Percentiles rank a stretch among this genome's conserved stretches.
Conservation (phyloP, 2,113 vertebrate genomes). For the Mobula birostris region DNA sequence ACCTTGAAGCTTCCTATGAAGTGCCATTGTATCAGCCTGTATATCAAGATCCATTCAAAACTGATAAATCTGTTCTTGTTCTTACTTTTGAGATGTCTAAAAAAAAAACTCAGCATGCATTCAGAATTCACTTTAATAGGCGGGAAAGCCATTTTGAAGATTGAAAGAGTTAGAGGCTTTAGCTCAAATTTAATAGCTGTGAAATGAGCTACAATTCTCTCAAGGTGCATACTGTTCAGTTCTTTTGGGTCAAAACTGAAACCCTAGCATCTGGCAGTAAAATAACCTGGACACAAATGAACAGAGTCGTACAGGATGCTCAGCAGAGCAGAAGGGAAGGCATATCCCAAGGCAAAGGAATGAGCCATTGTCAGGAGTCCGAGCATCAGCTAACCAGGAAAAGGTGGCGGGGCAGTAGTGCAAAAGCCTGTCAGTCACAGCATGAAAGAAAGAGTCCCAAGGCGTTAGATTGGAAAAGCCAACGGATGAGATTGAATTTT, state of each 20-base stretch:
- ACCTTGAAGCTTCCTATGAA: neutral
- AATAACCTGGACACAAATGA: neutral
- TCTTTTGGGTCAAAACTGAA: neutral
- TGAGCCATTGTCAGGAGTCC: too few relatives aligned
- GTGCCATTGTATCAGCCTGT: neutral
- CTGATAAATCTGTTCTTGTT: neutral
- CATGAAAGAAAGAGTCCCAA: slow-evolving; percentile 20
- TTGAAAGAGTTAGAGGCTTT: neutral
- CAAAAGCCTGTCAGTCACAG: slow-evolving; percentile 28
- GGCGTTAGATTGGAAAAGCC: neutral
- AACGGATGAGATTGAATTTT: neutral
- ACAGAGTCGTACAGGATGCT: too few relatives aligned
- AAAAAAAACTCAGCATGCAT: neutral
- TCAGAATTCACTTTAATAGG: neutral
- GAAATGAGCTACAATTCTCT: neutral
- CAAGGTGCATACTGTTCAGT: too few relatives aligned
- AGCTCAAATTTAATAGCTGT: neutral
- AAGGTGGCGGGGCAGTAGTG: neutral
- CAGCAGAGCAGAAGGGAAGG: neutral
- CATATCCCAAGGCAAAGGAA: neutral
- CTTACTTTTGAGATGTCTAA: neutral
- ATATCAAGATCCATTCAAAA: neutral
- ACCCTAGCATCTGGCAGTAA: neutral
- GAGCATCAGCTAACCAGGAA: neutral
- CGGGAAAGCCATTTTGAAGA: neutral